Conservation (phyloP, 2,113 vertebrate species). For the Pipa parva region DNA sequence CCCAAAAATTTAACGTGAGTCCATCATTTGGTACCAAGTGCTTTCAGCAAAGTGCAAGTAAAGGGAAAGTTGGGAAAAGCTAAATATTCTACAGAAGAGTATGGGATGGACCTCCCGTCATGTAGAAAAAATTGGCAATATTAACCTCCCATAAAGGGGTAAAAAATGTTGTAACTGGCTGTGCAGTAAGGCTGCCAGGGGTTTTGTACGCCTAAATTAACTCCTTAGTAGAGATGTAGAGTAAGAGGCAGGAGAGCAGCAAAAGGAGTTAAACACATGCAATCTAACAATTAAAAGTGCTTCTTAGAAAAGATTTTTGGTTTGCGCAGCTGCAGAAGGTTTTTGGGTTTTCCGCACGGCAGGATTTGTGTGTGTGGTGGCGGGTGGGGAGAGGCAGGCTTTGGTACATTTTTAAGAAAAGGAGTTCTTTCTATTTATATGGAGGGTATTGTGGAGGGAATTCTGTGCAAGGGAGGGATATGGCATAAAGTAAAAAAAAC, state of each 20-base stretch:
- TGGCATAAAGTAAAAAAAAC: neutral
- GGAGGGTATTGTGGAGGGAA: slow-evolving; percentile 24
- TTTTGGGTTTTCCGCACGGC: slow-evolving; percentile 31
- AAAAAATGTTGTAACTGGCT: slow-evolving; percentile 3
- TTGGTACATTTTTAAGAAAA: slow-evolving; percentile 22
- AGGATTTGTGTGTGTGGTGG: slow-evolving; percentile 7
- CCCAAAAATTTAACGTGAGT: slow-evolving; percentile 20
- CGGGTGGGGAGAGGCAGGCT: neutral
- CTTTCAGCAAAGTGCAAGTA: slow-evolving; percentile 37
- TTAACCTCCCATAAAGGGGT: slow-evolving; percentile 25
- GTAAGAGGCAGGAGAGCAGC: slow-evolving; percentile 33
- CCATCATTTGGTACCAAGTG: slow-evolving; percentile 39
- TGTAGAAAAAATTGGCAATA: slow-evolving; percentile 28
- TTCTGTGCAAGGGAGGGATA: slow-evolving; percentile 23
- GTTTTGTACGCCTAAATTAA: slow-evolving; percentile 19
- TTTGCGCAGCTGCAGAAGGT: slow-evolving; percentile 33
- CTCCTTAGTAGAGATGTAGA: slow-evolving; percentile 9
- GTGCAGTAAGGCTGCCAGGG: slow-evolving; percentile 25
- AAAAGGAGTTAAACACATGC: slow-evolving; percentile 23
- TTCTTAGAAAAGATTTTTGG: slow-evolving; percentile 35
- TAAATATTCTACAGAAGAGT: slow-evolving; percentile 14
- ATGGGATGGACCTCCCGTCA: slow-evolving; percentile 12
- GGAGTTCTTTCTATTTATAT: slow-evolving; percentile 6
- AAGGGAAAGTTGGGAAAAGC: slow-evolving; percentile 4
- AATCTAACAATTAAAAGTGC: slow-evolving; percentile 33